A percentile compares a stretch with the other conserved stretches of the same genome.
Conservation (phyloP, 2,797 vertebrate genomes). For the Paguma larvata region DNA sequence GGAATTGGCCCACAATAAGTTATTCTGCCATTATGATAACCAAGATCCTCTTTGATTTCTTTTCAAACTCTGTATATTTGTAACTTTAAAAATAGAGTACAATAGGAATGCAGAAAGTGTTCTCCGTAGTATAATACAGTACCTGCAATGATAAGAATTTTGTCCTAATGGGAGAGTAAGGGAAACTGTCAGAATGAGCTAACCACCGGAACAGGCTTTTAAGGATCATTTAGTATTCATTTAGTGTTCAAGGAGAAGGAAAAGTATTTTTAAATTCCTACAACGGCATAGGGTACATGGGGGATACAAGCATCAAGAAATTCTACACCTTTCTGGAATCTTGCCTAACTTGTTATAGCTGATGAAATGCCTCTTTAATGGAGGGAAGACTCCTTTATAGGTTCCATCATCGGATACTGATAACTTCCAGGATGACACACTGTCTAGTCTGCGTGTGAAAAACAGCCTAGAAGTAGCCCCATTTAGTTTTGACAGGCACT, state of each 20-base stretch:
- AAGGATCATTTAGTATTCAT: background rate
- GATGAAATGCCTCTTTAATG: conserved; percentile 36
- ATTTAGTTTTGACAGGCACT: background rate
- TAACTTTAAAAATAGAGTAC: conserved; percentile 3
- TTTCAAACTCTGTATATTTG: background rate
- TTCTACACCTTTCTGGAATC: background rate
- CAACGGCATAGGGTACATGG: background rate
- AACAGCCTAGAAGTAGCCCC: background rate
- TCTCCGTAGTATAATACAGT: background rate
- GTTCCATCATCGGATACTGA: background rate
- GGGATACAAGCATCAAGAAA: conserved; percentile 12
- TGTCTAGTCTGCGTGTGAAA: conserved; percentile 22
- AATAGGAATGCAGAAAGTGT: background rate
- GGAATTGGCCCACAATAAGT: background rate
- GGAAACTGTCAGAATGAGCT: background rate
- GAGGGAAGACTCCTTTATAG: background rate
- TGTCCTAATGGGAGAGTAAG: background rate
- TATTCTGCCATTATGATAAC: background rate
- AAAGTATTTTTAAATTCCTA: background rate
- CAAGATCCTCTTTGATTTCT: background rate
- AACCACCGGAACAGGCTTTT: background rate
- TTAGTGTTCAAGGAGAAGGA: background rate
- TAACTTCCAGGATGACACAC: background rate
- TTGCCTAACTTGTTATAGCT: background rate
- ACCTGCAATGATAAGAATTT: background rate